Percentiles rank a stretch among this genome's conserved stretches.
phyloP scores from a whole-genome alignment of 2,113 vertebrate species.

The Podarcis raffonei region DNA sequence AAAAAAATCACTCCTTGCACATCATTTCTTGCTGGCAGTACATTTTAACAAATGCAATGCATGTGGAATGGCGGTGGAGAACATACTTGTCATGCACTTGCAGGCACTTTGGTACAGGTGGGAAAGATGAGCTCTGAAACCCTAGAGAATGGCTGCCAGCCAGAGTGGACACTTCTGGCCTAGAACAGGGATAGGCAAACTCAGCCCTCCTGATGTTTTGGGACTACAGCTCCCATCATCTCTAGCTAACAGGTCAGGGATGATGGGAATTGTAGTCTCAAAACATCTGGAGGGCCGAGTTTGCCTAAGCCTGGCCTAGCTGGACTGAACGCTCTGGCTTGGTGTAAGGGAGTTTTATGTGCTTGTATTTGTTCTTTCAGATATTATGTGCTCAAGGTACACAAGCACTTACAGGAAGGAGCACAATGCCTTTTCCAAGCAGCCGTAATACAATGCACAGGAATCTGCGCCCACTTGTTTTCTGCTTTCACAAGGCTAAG shows the following conservation, averaged over 20 bases:
- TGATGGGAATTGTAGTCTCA: too few species aligned
- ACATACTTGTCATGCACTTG: not conserved
- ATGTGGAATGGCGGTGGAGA: not conserved
- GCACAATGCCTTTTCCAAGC: rapidly evolving
- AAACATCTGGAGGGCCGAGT: too few species aligned
- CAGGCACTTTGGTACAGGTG: not conserved
- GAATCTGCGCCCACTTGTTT: not conserved
- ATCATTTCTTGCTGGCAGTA: not conserved
- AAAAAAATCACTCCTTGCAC: not conserved
- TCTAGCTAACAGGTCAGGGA: too few species aligned
- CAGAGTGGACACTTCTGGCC: too few species aligned
- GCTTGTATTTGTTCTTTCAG: not conserved
- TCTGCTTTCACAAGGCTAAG: not conserved
- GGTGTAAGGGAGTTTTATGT: not conserved
- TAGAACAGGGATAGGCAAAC: too few species aligned
- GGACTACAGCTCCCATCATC: too few species aligned
- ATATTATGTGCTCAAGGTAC: not conserved
- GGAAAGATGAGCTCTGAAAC: too few species aligned
- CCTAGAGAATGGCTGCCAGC: too few species aligned
- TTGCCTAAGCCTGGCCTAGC: not conserved
- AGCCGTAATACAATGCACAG: not conserved
- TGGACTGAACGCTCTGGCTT: too few species aligned
- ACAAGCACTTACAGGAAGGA: not conserved
- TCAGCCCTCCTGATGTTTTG: too few species aligned
- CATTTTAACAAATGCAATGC: not conserved